phyloP scores from a whole-genome alignment of 2,113 vertebrate species.

The Vanacampus margaritifer region DNA sequence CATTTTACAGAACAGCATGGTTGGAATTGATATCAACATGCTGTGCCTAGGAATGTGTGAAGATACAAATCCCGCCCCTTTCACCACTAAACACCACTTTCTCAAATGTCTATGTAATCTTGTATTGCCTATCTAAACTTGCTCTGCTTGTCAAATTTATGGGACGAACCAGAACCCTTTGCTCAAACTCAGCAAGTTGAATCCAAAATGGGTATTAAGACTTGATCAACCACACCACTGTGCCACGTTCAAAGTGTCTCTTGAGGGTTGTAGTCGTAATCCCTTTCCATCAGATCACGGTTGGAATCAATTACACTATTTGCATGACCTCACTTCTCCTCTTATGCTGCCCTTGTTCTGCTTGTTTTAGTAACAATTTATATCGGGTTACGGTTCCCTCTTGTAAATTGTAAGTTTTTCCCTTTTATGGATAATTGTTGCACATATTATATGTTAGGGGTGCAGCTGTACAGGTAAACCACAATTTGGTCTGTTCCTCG shows the following conservation, averaged over 20 bases:
- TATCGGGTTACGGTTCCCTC: background rate
- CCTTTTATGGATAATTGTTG: background rate
- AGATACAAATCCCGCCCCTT: no score
- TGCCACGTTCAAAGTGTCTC: slow-evolving; percentile 41
- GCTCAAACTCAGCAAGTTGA: slow-evolving; percentile 16
- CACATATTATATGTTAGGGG: background rate
- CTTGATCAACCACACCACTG: slow-evolving; percentile 48
- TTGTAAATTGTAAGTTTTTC: background rate
- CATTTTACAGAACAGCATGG: no score
- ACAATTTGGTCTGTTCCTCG: no score
- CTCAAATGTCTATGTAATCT: no score
- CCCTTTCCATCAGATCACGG: slow-evolving; percentile 36
- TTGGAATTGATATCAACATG: no score
- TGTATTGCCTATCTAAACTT: no score
- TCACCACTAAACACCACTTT: no score
- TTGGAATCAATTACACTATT: slow-evolving; percentile 22
- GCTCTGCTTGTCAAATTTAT: slow-evolving; percentile 2
- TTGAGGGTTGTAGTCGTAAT: slow-evolving; percentile 44
- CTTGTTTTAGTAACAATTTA: background rate
- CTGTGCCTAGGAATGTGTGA: no score
- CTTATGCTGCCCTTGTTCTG: background rate
- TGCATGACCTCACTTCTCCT: background rate
- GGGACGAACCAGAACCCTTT: slow-evolving; percentile 10
- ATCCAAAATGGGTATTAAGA: slow-evolving; percentile 56
- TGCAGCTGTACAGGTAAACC: no score